Evolutionary conservation across 64 coral and sea anemone species (phyloP).

Genomic region (Dendronephthya gigantea): DNA sequence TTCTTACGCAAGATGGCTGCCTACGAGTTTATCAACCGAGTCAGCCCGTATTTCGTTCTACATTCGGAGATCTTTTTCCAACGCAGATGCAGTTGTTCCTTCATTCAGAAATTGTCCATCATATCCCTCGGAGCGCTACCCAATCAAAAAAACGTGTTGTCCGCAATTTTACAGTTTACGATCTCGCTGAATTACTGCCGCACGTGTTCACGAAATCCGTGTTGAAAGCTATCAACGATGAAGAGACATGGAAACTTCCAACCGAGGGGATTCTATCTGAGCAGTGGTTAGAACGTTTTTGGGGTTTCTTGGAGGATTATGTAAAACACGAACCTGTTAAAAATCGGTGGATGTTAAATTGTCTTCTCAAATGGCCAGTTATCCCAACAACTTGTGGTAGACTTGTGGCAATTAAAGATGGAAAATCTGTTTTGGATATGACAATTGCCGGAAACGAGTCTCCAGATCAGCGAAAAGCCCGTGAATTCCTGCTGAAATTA

Average conservation of each 20-base stretch:
- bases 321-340: background rate
- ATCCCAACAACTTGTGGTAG: background rate
- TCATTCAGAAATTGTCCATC: background rate
- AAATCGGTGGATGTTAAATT: background rate
- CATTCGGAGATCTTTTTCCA: background rate
- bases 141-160: background rate
- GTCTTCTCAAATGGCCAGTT: background rate
- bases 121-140: background rate
- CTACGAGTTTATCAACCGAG: background rate
- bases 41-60: background rate
- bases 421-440: background rate
- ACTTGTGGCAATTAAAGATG: background rate
- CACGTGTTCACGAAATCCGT: background rate
- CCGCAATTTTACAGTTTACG: background rate
- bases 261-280: background rate
- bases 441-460: background rate
- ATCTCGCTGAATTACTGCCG: background rate
- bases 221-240: background rate
- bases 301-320: background rate
- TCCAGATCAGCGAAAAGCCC: background rate
- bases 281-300: background rate
- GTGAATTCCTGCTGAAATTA: background rate
- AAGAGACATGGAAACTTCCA: background rate
- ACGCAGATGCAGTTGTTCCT: background rate
- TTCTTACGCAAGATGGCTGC: background rate